Percentiles rank a stretch among this genome's conserved stretches.
phyloP scores from a whole-genome alignment of 2,888 invertebrate genomes.

The Agrochola circellaris region DNA sequence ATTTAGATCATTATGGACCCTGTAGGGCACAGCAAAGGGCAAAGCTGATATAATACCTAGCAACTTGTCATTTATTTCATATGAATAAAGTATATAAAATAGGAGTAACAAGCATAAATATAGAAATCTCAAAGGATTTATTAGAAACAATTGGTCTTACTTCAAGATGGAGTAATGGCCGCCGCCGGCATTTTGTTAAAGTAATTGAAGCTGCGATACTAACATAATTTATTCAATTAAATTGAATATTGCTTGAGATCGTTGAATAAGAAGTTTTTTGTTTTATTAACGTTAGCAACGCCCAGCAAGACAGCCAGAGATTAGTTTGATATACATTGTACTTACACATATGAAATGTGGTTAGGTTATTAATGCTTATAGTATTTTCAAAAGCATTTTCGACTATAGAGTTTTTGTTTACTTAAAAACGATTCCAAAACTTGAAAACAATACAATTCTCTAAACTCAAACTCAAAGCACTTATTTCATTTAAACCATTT shows the following conservation, averaged over 20 bases:
- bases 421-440: no score
- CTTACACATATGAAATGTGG: not conserved
- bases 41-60: not conserved
- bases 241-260: conserved; percentile 10
- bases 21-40: no score
- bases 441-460: not conserved
- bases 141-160: conserved; percentile 42
- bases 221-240: conserved; percentile 33
- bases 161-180: conserved; percentile 39
- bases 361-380: not conserved
- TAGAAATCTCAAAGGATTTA: conserved; percentile 41
- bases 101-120: conserved; percentile 26
- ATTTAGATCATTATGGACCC: no score
- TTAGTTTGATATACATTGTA: not conserved
- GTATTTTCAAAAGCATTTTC: not conserved
- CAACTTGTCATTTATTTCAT: not conserved
- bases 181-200: conserved; percentile 26
- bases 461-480: no score
- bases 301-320: no score
- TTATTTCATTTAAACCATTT: no score
- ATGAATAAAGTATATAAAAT: not conserved
- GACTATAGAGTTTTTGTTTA: not conserved
- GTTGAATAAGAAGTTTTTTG: conserved; percentile 4
- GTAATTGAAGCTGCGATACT: conserved; percentile 38
- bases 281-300: not conserved